These are phyloP conservation scores for Luehdorfia chinensis DNA, from an alignment of 1,140 invertebrate genomes.

Conservation along the genomic window DNA sequence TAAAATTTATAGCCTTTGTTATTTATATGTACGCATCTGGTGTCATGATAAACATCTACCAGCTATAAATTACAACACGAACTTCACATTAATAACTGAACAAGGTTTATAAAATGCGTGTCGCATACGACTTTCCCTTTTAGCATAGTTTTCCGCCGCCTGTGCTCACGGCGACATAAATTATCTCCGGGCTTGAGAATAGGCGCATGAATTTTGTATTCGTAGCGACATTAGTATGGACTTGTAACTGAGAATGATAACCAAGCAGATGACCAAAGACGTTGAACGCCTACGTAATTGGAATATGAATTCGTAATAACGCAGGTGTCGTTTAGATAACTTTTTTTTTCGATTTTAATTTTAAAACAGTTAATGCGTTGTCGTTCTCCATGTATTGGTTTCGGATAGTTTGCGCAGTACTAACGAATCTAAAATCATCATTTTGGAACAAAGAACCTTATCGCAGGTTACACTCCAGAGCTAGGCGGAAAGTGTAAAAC, in stretches of 20 bases:
- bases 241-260: conserved; percentile 1
- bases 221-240: not conserved
- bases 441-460: too few species aligned
- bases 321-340: not conserved
- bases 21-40: not conserved
- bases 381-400: too few species aligned
- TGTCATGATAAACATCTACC: not conserved
- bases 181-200: conserved; percentile 10
- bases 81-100: conserved; percentile 5
- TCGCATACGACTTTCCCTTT: conserved; percentile 11
- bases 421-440: too few species aligned
- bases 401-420: too few species aligned
- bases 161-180: conserved; percentile 5
- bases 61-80: conserved; percentile 2
- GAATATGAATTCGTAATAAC: conserved; percentile 8
- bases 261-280: conserved; percentile 2
- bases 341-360: not conserved
- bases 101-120: conserved; percentile 6
- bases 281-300: conserved; percentile 8
- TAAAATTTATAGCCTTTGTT: too few species aligned
- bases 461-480: too few species aligned
- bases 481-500: too few species aligned
- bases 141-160: conserved; percentile 7
- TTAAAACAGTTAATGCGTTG: not conserved
- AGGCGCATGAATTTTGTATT: conserved; percentile 1